These are phyloP conservation scores for Nyctibius grandis DNA, from an alignment of 2,797 vertebrate species.

Conservation along the genomic window DNA sequence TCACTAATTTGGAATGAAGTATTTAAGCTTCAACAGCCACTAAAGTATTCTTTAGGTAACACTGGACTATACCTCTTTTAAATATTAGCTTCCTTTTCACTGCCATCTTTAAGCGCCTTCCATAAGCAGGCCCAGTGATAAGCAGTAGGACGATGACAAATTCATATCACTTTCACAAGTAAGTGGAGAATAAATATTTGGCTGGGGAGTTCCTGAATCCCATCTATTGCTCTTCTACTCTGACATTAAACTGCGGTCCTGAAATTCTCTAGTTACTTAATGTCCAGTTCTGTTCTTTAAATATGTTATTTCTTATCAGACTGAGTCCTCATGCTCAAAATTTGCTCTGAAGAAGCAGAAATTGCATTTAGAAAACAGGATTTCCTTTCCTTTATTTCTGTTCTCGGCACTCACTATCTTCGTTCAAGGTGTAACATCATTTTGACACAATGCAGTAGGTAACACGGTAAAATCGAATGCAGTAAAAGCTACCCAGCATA, in stretches of 20 bases:
- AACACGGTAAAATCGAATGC: background rate
- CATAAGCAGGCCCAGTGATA: background rate
- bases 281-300: background rate
- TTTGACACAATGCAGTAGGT: background rate
- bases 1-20: background rate
- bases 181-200: background rate
- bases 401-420: background rate
- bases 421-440: background rate
- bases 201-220: background rate
- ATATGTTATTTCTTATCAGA: background rate
- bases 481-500: background rate
- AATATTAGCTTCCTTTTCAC: background rate
- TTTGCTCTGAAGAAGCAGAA: constrained; percentile 19
- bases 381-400: background rate
- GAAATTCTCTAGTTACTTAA: background rate
- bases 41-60: background rate
- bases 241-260: background rate
- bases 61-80: background rate
- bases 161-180: background rate
- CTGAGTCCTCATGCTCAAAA: background rate
- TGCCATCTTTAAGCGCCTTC: background rate
- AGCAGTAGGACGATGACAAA: background rate
- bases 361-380: constrained; percentile 24
- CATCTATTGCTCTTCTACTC: background rate
- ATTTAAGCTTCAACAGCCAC: background rate